Conservation (phyloP, 1,140 invertebrate species). For the Diorhabda elongata region DNA sequence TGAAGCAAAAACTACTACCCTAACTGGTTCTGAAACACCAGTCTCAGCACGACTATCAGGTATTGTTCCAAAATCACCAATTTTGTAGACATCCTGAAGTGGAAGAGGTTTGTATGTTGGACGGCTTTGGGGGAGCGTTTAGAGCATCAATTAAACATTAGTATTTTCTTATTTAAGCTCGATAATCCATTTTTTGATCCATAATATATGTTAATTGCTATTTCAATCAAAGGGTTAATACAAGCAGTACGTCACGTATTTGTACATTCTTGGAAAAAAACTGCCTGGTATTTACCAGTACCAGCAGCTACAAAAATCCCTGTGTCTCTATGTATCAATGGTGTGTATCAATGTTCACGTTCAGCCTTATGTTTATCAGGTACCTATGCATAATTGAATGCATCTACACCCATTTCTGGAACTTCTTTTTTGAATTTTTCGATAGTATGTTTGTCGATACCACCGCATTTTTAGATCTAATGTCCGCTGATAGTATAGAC, state of each 20-base stretch:
- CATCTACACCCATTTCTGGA: constrained; percentile 94
- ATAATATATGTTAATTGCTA: constrained; percentile 83
- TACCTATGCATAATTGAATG: too few relatives aligned
- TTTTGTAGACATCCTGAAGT: constrained; percentile 95
- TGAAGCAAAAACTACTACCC: constrained; percentile 87
- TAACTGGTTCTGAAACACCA: constrained; percentile 90
- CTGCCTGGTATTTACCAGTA: constrained; percentile 92
- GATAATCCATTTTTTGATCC: constrained; percentile 86
- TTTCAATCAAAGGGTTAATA: constrained; percentile 91
- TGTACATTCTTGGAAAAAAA: constrained; percentile 94
- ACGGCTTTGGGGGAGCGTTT: constrained; percentile 76
- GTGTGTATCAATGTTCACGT: too few relatives aligned
- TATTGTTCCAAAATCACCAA: constrained; percentile 97
- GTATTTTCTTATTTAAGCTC: constrained; percentile 82
- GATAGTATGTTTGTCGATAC: constrained; percentile 98
- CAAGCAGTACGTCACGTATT: constrained; percentile 87
- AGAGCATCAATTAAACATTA: constrained; percentile 81
- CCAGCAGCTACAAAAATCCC: constrained; percentile 94
- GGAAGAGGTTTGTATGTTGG: constrained; percentile 87
- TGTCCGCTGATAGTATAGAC: constrained; percentile 98
- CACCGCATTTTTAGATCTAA: constrained; percentile 99
- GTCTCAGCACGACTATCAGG: constrained; percentile 96
- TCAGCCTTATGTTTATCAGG: too few relatives aligned
- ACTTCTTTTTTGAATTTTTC: constrained; percentile 99
- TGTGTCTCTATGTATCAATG: constrained; percentile 93